Base-by-base conservation (phyloP, 2,797 vertebrate species). In the Coregonus sp. region DNA sequence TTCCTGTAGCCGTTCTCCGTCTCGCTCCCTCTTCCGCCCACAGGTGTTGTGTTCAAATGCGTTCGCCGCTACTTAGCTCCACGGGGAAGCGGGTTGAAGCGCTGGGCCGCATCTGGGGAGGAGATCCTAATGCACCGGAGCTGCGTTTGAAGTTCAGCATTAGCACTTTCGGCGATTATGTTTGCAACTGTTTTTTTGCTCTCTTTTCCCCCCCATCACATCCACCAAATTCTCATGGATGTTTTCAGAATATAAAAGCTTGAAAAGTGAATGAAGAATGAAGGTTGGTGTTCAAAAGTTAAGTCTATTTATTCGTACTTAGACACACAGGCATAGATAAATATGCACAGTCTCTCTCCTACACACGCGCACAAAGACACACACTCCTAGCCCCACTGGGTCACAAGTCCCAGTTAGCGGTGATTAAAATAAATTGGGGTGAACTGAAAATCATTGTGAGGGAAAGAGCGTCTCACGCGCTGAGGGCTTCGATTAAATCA, bases 351-450 rank as follows among this genome's bases (percentile, higher is more conserved):
- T 14, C 7, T 18, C 16, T 20, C 12, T 25, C 76, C n/a, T 31
- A 74, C 9, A 61, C 70, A 72, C 25, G 1, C 29, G 2, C 59
- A 72, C 65, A 54, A 65, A 75, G 50, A 73, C 59, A 86, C 63
- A 69, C 78, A 78, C 72, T 69, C n/a, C 47, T 77, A 70, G 78
- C 52, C 69, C 67, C 70, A 75, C 25, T 83, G 82, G 82, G 80
- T 86, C 40, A 78, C n/a, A 37, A 87, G 83, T 89, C 88, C 84
- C 84, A 86, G 92, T 92, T 92, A 92, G 87, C 81, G 89, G 86
- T 90, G 92, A 94, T 93, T 92, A 91, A 92, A 94, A 93, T 92
- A 90, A 92, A 93, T 91, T 86, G 92, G 91, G 89, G 87, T 90
- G 93, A 93, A 91, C 82, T 61, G 59, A 61, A 61, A 61, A 25